Evolutionary conservation across 2,888 invertebrate species (phyloP).

Genomic region (Erynnis tages): DNA sequence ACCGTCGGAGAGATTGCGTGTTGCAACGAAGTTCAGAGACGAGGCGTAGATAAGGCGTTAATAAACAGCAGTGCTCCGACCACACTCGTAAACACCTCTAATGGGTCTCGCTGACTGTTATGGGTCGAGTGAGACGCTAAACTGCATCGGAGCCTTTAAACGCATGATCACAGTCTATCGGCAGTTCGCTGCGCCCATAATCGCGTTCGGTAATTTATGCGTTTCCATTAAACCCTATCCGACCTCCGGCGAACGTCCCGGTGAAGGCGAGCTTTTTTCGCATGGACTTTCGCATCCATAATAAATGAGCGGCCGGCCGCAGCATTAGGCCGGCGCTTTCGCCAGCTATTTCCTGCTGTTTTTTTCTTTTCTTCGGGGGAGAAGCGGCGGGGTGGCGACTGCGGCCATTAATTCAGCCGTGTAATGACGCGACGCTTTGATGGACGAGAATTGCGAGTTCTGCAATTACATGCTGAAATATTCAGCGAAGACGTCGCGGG

Average conservation of each 20-base stretch:
- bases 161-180: conserved; percentile 33
- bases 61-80: background rate
- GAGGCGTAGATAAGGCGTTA: background rate
- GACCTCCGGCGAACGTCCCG: conserved; percentile 29
- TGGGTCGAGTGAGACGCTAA: no score
- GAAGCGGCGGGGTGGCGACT: conserved; percentile 28
- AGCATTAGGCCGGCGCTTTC: conserved; percentile 36
- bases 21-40: conserved; percentile 3
- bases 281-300: conserved; percentile 50
- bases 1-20: conserved; percentile 2
- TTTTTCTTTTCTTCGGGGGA: conserved; percentile 32
- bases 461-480: conserved; percentile 63
- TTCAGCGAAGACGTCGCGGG: conserved; percentile 45
- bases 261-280: conserved; percentile 39
- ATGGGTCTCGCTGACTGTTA: no score
- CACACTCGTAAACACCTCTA: conserved; percentile 2
- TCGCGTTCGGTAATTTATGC: conserved; percentile 37
- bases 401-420: conserved; percentile 44
- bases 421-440: conserved; percentile 49
- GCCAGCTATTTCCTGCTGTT: conserved; percentile 39
- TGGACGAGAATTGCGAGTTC: conserved; percentile 46
- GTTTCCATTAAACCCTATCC: conserved; percentile 36
- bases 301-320: conserved; percentile 55
- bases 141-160: conserved; percentile 31
- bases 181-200: conserved; percentile 33